Conservation (phyloP, 2,113 vertebrate species). For the Diglossa brunneiventris region DNA sequence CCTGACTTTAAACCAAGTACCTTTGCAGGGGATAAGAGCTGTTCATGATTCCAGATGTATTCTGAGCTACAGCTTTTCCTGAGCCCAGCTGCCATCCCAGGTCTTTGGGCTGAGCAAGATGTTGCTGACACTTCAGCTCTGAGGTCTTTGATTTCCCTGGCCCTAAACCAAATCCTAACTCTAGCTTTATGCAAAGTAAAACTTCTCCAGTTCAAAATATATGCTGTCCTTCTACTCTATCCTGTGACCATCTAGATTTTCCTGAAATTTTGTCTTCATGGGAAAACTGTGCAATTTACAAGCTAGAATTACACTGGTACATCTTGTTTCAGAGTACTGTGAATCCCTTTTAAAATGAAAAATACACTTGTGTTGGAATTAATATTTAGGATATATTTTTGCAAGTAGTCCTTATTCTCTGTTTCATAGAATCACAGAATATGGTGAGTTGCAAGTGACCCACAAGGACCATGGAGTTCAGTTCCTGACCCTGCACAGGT, state of each 20-base stretch:
- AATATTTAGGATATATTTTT: neutral
- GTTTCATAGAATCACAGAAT: neutral
- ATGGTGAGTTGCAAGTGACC: neutral
- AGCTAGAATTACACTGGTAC: neutral
- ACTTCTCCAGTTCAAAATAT: neutral
- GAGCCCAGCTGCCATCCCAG: neutral
- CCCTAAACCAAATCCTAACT: neutral
- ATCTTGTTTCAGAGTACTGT: neutral
- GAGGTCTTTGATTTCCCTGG: neutral
- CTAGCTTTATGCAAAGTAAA: neutral
- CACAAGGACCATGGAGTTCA: neutral
- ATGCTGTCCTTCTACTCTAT: neutral
- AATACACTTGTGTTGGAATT: neutral
- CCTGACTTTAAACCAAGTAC: neutral
- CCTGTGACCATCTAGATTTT: neutral
- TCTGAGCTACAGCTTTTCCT: neutral
- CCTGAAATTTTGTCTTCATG: neutral
- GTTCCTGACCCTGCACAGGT: neutral
- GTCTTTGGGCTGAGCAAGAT: neutral
- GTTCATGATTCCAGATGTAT: neutral
- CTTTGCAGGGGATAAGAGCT: neutral
- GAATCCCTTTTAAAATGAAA: neutral
- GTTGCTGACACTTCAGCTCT: neutral
- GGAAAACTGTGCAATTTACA: neutral
- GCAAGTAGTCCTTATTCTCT: neutral